Conservation (phyloP, 2,797 vertebrate species). For the Sebastolobus alascanus region DNA sequence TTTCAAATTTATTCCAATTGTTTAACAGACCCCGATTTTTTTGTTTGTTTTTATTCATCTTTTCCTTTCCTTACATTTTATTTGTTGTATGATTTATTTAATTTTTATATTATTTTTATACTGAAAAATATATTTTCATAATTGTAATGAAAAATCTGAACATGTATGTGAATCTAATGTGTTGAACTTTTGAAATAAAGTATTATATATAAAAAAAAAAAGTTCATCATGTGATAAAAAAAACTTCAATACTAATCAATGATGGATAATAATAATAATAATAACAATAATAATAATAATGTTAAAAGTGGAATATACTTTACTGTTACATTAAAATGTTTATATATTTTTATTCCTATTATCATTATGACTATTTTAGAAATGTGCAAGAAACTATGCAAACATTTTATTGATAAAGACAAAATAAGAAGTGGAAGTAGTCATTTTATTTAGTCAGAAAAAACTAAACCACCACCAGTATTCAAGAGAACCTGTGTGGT, state of each 20-base stretch:
- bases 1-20: no score
- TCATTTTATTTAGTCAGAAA: neutral
- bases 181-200: no score
- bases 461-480: neutral
- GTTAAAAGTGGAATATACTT: neutral
- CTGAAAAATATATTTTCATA: no score
- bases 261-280: neutral
- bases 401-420: neutral
- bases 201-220: rapidly evolving
- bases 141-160: no score
- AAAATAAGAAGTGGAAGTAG: neutral
- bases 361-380: neutral
- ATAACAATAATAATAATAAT: neutral
- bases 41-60: no score
- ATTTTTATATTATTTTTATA: no score
- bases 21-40: no score
- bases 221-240: no score
- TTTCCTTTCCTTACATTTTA: no score
- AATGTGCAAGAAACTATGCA: neutral
- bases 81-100: no score
- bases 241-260: neutral
- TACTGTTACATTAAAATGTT: neutral
- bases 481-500: neutral
- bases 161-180: no score
- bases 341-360: neutral